A percentile compares a stretch with the other conserved stretches of the same genome.
phyloP scores from a whole-genome alignment of 1,140 invertebrate genomes.

The Caenorhabditis tropicalis region DNA sequence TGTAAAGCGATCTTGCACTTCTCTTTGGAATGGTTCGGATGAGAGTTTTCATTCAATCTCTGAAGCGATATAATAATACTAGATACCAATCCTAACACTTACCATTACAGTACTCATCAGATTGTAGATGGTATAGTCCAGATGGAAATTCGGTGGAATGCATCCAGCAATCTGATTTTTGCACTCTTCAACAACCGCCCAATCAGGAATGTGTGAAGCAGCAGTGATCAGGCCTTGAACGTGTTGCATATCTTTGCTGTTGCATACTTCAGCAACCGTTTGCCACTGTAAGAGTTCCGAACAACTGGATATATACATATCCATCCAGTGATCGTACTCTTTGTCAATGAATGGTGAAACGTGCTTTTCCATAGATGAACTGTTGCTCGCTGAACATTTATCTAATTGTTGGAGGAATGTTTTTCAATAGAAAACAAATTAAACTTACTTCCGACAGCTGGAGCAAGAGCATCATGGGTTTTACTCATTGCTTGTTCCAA shows the following conservation, averaged over 20 bases:
- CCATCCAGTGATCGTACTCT: conserved; percentile 36
- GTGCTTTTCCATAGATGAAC: not conserved
- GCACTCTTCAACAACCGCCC: conserved; percentile 45
- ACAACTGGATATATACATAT: conserved; percentile 24
- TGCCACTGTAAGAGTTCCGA: conserved; percentile 40
- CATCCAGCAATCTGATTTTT: conserved; percentile 27
- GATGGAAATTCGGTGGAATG: conserved; percentile 9
- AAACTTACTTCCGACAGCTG: not conserved
- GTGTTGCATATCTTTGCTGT: conserved; percentile 11
- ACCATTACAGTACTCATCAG: conserved; percentile 47
- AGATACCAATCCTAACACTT: not conserved
- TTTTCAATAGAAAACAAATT: too few species aligned
- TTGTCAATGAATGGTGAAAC: not conserved
- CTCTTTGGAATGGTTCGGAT: not conserved
- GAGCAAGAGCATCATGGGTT: not conserved
- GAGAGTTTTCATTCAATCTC: not conserved
- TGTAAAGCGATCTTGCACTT: not conserved
- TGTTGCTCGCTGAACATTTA: not conserved
- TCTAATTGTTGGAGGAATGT: too few species aligned
- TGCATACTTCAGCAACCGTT: conserved; percentile 18
- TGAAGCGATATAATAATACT: not conserved
- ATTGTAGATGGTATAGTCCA: conserved; percentile 12
- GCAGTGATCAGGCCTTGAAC: not conserved
- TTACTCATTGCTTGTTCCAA: not conserved
- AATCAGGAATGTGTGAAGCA: conserved; percentile 43